Base-by-base conservation (phyloP, 2,888 invertebrate genomes). In the Brachyptera risi region DNA sequence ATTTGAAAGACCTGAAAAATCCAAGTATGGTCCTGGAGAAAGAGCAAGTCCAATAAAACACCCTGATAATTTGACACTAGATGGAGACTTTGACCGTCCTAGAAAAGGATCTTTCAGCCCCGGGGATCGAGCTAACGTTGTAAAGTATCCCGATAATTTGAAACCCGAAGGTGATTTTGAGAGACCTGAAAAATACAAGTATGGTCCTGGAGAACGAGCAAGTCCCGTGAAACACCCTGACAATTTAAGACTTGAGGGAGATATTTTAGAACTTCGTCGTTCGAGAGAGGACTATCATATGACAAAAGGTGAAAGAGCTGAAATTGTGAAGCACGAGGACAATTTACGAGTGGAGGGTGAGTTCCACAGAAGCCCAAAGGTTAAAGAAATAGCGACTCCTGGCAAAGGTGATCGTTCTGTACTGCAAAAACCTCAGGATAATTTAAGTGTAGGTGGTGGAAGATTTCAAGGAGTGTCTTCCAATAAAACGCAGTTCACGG, bases 391-490 rank as follows among this genome's bases (percentile, higher is more conserved):
- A 47, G 24, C 35, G 59, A 38, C 64, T 57, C 69, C 67, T 17
- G 67, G 66, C 38, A 67, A 65, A 47, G 68, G 68, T 13, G 68
- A 69, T 54, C 60, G 68, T 60, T 64, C 65, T 42, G 49, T 63
- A 24, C 58, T 66, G 3, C 63, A 61, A 26, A 67, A 66, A 21
- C 68, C 66, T n/a, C 59, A 65, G 13, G 69, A 69, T 61, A 71
- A 70, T 57, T 63, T 70, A 0, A 79, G 75, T 70, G 82, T 87
- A 80, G 86, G 86, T 72, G 87, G 87, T 1, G 80, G 61, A 13
- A 56, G 61, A 13, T 65, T 65, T 24, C 60, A 63, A 26, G 65
- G 63, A 9, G 3, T 79, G 80, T 40, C 71, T 78, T 63, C 68
- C 71, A 65, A 61, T 72, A 17, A 69, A 68, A 54, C 74, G 72